phyloP scores from a whole-genome alignment of 2,888 invertebrate genomes.

The Sminthurinus aureus region DNA sequence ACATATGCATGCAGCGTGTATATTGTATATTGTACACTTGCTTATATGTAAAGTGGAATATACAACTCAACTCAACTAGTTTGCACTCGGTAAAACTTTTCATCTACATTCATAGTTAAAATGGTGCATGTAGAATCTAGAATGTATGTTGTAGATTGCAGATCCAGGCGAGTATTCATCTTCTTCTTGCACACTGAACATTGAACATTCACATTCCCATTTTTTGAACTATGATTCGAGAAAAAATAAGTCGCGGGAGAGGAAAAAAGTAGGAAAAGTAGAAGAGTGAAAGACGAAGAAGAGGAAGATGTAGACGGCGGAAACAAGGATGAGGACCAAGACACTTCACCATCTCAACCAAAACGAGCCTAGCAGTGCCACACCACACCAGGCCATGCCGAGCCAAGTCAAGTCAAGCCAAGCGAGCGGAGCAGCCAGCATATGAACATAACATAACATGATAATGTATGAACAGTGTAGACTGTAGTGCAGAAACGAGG shows the following conservation, averaged over 20 bases:
- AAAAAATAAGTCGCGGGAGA: neutral
- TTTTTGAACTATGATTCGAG: neutral
- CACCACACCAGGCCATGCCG: no score
- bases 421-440: slow-evolving; percentile 16
- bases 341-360: slow-evolving; percentile 2
- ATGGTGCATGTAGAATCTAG: neutral
- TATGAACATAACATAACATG: slow-evolving; percentile 30
- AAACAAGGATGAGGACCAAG: slow-evolving; percentile 6
- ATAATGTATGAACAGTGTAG: slow-evolving; percentile 27
- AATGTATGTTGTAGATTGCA: neutral
- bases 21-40: neutral
- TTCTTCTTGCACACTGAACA: neutral
- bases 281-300: slow-evolving; percentile 20
- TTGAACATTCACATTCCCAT: no score
- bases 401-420: neutral
- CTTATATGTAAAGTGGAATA: no score
- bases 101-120: neutral
- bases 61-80: neutral
- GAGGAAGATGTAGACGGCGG: slow-evolving; percentile 2
- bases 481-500: no score
- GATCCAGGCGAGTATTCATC: neutral
- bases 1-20: no score
- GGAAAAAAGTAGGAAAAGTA: neutral
- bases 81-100: neutral
- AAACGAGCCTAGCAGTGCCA: no score